These are phyloP conservation scores for Styela clava DNA, from an alignment of 23 tunicate genomes.

Conservation along the genomic window DNA sequence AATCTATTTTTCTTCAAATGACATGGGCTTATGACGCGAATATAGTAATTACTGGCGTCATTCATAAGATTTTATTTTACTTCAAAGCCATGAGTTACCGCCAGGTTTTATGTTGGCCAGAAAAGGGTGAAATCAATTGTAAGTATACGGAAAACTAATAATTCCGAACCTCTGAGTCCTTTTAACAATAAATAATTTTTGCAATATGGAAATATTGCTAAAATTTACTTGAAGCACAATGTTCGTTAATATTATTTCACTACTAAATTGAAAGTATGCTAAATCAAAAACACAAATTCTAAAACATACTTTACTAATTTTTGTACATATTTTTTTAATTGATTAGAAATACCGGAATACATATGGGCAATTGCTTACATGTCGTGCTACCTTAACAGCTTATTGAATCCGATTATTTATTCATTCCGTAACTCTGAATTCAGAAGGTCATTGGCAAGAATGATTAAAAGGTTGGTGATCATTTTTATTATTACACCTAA, in stretches of 20 bases:
- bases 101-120: neutral
- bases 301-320: no score
- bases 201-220: no score
- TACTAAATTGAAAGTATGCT: no score
- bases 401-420: neutral
- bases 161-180: no score
- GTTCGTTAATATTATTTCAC: no score
- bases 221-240: no score
- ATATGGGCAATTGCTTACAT: neutral
- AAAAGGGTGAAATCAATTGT: no score
- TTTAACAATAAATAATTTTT: no score
- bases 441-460: neutral
- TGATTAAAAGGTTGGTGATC: neutral
- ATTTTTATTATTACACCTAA: no score
- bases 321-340: no score
- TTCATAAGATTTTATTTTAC: neutral
- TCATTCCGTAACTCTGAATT: neutral
- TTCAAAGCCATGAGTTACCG: neutral
- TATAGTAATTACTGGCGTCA: neutral
- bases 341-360: neutral
- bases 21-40: neutral
- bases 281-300: no score
- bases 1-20: neutral
- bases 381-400: neutral
- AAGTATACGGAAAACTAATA: no score